Percentiles rank a stretch among this genome's conserved stretches.
phyloP scores from a whole-genome alignment of 2,888 invertebrate genomes.

The Sabellastarte sp. region DNA sequence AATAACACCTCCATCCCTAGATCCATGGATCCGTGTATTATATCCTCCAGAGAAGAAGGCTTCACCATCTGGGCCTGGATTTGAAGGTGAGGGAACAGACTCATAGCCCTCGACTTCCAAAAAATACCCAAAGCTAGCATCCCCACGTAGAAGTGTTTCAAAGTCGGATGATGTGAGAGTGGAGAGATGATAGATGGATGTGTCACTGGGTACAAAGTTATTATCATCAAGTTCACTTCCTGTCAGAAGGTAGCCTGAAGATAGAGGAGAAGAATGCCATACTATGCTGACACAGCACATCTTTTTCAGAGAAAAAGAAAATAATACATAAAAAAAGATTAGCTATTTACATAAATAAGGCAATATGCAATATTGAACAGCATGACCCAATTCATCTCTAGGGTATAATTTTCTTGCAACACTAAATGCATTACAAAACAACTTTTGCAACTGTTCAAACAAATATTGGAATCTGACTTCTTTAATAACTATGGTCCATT shows the following conservation, averaged over 20 bases:
- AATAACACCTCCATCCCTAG: conserved; percentile 19
- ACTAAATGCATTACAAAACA: no score
- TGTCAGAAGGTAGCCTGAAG: not conserved
- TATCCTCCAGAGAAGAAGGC: conserved; percentile 29
- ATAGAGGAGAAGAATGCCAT: no score
- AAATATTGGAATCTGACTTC: no score
- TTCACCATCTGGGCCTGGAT: conserved; percentile 15
- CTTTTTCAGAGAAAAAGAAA: no score
- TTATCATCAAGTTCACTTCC: not conserved
- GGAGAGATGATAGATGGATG: not conserved
- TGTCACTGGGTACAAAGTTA: not conserved
- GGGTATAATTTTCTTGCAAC: no score
- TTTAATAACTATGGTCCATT: no score
- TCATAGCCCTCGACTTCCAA: conserved; percentile 23
- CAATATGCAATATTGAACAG: no score
- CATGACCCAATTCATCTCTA: no score
- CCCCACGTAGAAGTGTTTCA: conserved; percentile 17
- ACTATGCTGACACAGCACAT: no score
- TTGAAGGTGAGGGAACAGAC: conserved; percentile 28
- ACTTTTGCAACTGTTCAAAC: no score
- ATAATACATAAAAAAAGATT: no score
- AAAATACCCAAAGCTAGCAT: conserved; percentile 24
- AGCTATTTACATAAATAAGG: no score
- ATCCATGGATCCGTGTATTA: conserved; percentile 26
- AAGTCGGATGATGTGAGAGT: not conserved